Base-by-base conservation (phyloP, 2,888 invertebrate genomes). In the Vanessa cardui region DNA sequence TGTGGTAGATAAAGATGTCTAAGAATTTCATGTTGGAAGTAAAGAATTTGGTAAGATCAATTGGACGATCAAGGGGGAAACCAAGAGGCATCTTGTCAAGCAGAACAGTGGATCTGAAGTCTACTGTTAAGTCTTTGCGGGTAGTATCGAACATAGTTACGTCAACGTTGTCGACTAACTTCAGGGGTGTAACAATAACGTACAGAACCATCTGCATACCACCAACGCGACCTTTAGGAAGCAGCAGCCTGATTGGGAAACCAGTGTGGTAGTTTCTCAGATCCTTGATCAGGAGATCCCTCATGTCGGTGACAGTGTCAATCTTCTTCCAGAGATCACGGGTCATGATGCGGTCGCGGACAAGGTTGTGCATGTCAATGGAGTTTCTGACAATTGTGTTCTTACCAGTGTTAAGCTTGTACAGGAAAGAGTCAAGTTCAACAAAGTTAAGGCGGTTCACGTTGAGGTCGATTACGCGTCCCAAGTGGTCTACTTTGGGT, bases 41-140 rank as follows among this genome's bases (percentile, higher is more conserved):
- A 73, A 92, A 92, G 92, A 95, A 96, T 70, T 88, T 89, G 62
- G 85, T 85, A 49, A 94, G 89, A 62, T 94, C 89, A 78, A 95
- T 93, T 21, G 89, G 88, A 74, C 95, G 95, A 81, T 97, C 96
- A 82, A 96, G 94, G 68, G 96, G 96, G 93, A 94, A 97, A 64
- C 95, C 96, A 77, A 95, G 90, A 58, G 96, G 94, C 81, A 94
- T 93, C 73, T 90, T 93, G 82, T 96, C 96, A 54, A 95, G 86
- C 79, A 89, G 75, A 3, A 85, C 82, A 69, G 86, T 88, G 44
- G 82, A 86, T 71, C 90, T 87, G 80, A 79, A 87, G 80, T 89
- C 89, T 12, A 76, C 64, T 33, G 82, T 75, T 54, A 89, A 76
- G 70, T 94, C 92, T 70, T 88, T 93, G 73, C 89, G 88, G 68